Conservation (phyloP, 2,113 vertebrate species). For the Sprattus sprattus region DNA sequence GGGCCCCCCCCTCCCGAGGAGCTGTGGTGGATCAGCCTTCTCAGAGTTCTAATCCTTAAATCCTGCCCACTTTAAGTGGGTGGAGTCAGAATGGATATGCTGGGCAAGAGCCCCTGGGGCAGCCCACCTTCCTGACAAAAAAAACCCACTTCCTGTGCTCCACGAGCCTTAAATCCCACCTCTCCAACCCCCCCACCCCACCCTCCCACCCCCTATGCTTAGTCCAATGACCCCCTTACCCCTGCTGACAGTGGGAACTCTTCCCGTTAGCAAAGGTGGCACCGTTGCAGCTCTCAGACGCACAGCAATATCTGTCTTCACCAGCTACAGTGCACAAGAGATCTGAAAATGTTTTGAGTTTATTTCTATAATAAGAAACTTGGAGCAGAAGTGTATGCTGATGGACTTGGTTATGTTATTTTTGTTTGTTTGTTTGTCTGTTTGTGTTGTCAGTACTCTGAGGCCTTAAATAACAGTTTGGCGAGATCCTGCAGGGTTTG, state of each 20-base stretch:
- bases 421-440: conserved; percentile 53
- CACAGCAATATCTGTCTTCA: background rate
- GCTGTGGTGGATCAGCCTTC: conserved; percentile 61
- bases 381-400: conserved; percentile 49
- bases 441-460: conserved; percentile 61
- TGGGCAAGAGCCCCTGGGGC: conserved; percentile 50
- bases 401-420: conserved; percentile 56
- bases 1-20: conserved; percentile 40
- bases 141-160: conserved; percentile 43
- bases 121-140: conserved; percentile 38
- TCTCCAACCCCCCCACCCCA: conserved; percentile 29
- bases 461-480: conserved; percentile 70
- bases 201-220: conserved; percentile 30
- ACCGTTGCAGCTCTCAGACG: background rate
- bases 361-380: conserved; percentile 26
- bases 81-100: conserved; percentile 57
- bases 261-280: conserved; percentile 31
- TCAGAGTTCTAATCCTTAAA: conserved; percentile 52
- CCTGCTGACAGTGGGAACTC: conserved; percentile 45
- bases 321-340: conserved; percentile 15
- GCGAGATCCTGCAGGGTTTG: conserved; percentile 65
- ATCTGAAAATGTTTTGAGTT: background rate
- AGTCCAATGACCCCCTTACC: conserved; percentile 44
- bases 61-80: conserved; percentile 4
- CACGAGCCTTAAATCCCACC: conserved; percentile 48